phyloP scores from a whole-genome alignment of 2,888 invertebrate genomes.

The Taenaris catops region DNA sequence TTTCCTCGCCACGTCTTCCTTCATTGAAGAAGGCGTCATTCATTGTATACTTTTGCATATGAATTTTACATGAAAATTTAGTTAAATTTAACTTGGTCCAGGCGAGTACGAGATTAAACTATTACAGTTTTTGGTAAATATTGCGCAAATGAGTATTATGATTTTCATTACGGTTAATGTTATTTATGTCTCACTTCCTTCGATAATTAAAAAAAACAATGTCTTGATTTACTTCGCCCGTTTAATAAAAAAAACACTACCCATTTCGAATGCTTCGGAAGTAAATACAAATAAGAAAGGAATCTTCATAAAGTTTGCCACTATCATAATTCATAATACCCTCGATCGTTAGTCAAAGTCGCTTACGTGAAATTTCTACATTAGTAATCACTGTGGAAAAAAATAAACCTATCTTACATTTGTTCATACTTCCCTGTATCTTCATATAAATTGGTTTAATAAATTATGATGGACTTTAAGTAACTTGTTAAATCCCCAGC shows the following conservation, averaged over 20 bases:
- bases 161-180: no score
- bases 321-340: slow-evolving; percentile 12
- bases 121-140: no score
- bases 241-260: neutral
- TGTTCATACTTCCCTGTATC: slow-evolving; percentile 1
- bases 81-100: no score
- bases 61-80: no score
- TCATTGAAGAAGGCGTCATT: neutral
- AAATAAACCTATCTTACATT: slow-evolving; percentile 8
- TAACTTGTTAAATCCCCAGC: no score
- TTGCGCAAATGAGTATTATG: no score
- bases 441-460: neutral
- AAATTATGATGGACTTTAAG: no score
- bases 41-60: no score
- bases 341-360: slow-evolving; percentile 13
- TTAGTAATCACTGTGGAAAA: slow-evolving; percentile 10
- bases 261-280: neutral
- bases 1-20: neutral
- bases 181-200: no score
- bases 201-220: no score
- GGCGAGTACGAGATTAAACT: no score
- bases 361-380: slow-evolving; percentile 8
- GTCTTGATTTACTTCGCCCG: no score
- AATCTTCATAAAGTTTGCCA: slow-evolving; percentile 10
- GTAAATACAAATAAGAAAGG: slow-evolving; percentile 8